Evolutionary conservation across 2,113 vertebrate genomes (phyloP).

Genomic region (Urocitellus parryii): DNA sequence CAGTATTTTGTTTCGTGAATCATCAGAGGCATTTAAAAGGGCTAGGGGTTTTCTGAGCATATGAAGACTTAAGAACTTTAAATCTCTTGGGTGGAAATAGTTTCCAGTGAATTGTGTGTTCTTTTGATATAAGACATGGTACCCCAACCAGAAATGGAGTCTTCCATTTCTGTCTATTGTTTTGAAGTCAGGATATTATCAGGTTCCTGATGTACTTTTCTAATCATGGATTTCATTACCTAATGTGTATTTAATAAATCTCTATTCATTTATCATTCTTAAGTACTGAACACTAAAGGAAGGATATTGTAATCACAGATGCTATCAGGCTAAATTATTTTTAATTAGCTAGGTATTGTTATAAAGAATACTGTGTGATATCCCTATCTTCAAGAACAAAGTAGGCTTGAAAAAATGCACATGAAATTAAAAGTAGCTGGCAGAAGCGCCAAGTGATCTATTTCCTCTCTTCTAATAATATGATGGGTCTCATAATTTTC

Average conservation of each 20-base stretch:
- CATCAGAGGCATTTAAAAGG: slow-evolving; percentile 49
- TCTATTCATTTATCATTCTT: slow-evolving; percentile 54
- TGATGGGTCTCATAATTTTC: not conserved
- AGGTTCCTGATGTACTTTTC: slow-evolving; percentile 30
- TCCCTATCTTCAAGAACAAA: slow-evolving; percentile 32
- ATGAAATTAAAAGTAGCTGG: slow-evolving; percentile 36
- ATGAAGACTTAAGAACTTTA: slow-evolving; percentile 35
- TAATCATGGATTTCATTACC: slow-evolving; percentile 56
- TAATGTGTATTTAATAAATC: slow-evolving; percentile 51
- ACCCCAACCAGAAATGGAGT: not conserved
- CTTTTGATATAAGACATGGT: not conserved
- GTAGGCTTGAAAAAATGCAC: not conserved
- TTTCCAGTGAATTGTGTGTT: slow-evolving; percentile 58
- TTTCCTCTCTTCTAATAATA: slow-evolving; percentile 67
- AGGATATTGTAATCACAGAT: slow-evolving; percentile 49
- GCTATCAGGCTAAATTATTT: slow-evolving; percentile 42
- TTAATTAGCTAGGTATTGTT: slow-evolving; percentile 66
- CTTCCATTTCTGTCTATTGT: not conserved
- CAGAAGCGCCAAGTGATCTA: slow-evolving; percentile 51
- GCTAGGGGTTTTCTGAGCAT: not conserved
- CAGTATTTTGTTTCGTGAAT: slow-evolving; percentile 27
- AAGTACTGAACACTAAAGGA: slow-evolving; percentile 60
- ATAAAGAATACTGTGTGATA: slow-evolving; percentile 41
- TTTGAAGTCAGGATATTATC: not conserved
- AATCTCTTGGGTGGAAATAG: slow-evolving; percentile 42